phyloP scores from a whole-genome alignment of 1,140 invertebrate genomes.

The Sipha flava region DNA sequence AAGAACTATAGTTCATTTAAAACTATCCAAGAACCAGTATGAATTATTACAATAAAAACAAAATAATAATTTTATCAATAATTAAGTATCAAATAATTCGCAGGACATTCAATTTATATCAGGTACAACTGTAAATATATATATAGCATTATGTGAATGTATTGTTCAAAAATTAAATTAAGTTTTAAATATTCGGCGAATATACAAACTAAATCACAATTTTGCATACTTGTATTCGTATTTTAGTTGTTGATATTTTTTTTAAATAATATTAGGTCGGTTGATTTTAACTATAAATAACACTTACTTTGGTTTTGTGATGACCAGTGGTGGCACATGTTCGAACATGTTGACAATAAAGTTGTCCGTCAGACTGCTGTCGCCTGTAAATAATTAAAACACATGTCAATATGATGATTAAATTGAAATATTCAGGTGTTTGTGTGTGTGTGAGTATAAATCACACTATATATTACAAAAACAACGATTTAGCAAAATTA shows the following conservation, averaged over 20 bases:
- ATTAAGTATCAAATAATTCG: neutral
- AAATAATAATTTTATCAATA: neutral
- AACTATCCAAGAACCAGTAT: neutral
- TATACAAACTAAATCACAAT: no score
- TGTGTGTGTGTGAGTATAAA: no score
- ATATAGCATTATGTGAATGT: neutral
- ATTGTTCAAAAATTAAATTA: neutral
- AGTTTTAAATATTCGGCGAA: no score
- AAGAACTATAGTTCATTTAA: neutral
- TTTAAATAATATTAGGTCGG: no score
- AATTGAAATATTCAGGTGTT: no score
- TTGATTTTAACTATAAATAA: neutral
- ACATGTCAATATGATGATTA: neutral
- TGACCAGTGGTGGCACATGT: conserved; percentile 16
- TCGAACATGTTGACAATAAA: conserved; percentile 25
- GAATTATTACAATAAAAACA: neutral
- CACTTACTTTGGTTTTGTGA: conserved; percentile 20
- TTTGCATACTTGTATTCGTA: no score
- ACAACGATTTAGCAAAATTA: no score
- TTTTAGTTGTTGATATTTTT: no score
- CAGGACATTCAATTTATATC: neutral
- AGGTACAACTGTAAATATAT: neutral
- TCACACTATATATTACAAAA: neutral
- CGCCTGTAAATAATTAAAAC: neutral
- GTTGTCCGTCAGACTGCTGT: conserved; percentile 25